Base-by-base conservation (phyloP, 2,888 invertebrate species). In the Ligdia adustata region DNA sequence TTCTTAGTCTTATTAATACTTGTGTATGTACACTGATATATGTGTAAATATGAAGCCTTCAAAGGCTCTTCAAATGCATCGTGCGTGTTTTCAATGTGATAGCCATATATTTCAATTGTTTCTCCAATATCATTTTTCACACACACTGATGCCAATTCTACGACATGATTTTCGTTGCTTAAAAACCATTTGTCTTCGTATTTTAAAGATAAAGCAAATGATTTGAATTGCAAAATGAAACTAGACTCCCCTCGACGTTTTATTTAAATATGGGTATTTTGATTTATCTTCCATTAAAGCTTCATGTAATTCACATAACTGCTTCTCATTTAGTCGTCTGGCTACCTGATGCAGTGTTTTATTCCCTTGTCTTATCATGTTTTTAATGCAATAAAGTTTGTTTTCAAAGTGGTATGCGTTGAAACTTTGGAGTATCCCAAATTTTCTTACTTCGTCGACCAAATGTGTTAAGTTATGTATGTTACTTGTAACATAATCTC, bases 401-500 rank as follows among this genome's bases (percentile, higher is more conserved):
- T 45, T 45, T 20, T 45, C 38, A 11, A 45, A n/a, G n/a, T n/a
- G n/a, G n/a, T n/a, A n/a, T n/a, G n/a, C n/a, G n/a, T n/a, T n/a
- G n/a, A n/a, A n/a, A n/a, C 4, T 18, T 18, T 18, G 18, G 4
- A 18, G 18, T 4, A 4, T 34, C 9, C 34, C 38, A 16, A 32
- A 38, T 20, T 11, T 38, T 27, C 9, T 15, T 1, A 37, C 37
- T 27, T 37, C 27, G 7, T 37, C 16, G 1, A 27, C 27, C 0
- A 37, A 5, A 11, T 40, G 40, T 2, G 24, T 3, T 9, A 40
- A 15, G 11, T 40, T 40, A 15, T 40, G 40, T 1, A 40, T 31
- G 13, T 40, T 40, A 32, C 40, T 40, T 4, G 40, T 32, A 6
- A 40, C 12, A 26, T 40, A 40, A 4, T 40, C 32, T 6, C 3